Percentiles rank a stretch among this genome's conserved stretches.
Conservation (phyloP, 2,113 vertebrate species). For the Brachypteracias leptosomus region DNA sequence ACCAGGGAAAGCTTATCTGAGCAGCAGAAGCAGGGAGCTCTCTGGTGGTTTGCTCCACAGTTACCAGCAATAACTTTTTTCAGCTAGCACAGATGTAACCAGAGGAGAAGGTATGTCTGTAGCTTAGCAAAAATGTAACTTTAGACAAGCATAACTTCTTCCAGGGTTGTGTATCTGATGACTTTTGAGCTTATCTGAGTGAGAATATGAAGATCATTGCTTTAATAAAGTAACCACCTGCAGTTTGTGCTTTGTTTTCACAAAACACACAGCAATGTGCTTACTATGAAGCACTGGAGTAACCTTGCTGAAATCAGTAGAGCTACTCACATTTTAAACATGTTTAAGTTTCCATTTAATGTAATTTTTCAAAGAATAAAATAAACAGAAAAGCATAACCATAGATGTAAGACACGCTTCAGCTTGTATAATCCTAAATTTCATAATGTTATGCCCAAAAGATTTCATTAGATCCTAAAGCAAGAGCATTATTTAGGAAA, state of each 20-base stretch:
- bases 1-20: not conserved
- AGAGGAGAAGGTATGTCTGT: not conserved
- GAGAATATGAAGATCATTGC: not conserved
- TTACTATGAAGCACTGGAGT: not conserved
- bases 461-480: not conserved
- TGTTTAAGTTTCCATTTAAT: not conserved
- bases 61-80: not conserved
- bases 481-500: not conserved
- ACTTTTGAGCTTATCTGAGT: not conserved
- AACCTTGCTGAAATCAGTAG: not conserved
- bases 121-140: not conserved
- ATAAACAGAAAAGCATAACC: not conserved
- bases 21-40: not conserved
- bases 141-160: not conserved
- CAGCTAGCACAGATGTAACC: not conserved
- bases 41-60: not conserved
- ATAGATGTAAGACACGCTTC: not conserved
- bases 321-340: not conserved
- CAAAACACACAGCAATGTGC: not conserved
- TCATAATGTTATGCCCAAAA: not conserved
- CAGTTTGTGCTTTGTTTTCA: not conserved
- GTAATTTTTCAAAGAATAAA: not conserved
- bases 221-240: not conserved
- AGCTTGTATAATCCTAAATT: not conserved
- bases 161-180: not conserved